A percentile compares a stretch with the other conserved stretches of the same genome.
These are phyloP conservation scores for Macaria notata DNA, from an alignment of 2,888 invertebrate genomes.

Conservation along the genomic window DNA sequence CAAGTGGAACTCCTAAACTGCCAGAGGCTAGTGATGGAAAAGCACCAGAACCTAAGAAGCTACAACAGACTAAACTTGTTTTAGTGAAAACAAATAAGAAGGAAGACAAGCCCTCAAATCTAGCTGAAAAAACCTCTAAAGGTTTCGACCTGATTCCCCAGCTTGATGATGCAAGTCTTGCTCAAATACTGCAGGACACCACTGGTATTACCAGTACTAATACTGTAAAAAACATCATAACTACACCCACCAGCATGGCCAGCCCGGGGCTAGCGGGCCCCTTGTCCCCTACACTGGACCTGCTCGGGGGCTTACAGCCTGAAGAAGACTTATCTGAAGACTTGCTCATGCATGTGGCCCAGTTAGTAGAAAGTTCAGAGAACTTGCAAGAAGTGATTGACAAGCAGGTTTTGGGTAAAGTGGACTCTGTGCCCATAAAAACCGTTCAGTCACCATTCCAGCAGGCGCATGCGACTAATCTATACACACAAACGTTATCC, in stretches of 20 bases:
- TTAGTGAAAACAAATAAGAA: slow-evolving; percentile 38
- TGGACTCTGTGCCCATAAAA: slow-evolving; percentile 55
- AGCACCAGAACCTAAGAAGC: slow-evolving; percentile 30
- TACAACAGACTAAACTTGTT: slow-evolving; percentile 29
- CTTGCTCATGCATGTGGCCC: slow-evolving; percentile 87
- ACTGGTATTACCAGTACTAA: slow-evolving; percentile 46
- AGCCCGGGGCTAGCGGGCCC: slow-evolving; percentile 78
- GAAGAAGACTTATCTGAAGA: slow-evolving; percentile 87
- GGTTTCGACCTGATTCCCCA: slow-evolving; percentile 71
- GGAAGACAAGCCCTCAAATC: slow-evolving; percentile 30
- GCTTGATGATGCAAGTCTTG: slow-evolving; percentile 74
- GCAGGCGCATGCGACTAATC: slow-evolving; percentile 41
- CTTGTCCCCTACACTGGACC: slow-evolving; percentile 82
- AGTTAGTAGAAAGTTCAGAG: slow-evolving; percentile 85
- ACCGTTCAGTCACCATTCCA: slow-evolving; percentile 44
- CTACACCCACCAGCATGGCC: slow-evolving; percentile 62
- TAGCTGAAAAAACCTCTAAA: slow-evolving; percentile 43
- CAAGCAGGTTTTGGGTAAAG: slow-evolving; percentile 83
- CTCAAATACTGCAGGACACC: slow-evolving; percentile 75
- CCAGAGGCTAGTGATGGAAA: slow-evolving; percentile 39
- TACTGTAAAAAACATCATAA: slow-evolving; percentile 53
- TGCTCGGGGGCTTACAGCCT: slow-evolving; percentile 83
- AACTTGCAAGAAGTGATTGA: slow-evolving; percentile 88
- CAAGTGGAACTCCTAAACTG: slow-evolving; percentile 31
- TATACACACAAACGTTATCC: slow-evolving; percentile 54